phyloP scores from a whole-genome alignment of 2,797 vertebrate species.

The Pagetopsis macropterus region DNA sequence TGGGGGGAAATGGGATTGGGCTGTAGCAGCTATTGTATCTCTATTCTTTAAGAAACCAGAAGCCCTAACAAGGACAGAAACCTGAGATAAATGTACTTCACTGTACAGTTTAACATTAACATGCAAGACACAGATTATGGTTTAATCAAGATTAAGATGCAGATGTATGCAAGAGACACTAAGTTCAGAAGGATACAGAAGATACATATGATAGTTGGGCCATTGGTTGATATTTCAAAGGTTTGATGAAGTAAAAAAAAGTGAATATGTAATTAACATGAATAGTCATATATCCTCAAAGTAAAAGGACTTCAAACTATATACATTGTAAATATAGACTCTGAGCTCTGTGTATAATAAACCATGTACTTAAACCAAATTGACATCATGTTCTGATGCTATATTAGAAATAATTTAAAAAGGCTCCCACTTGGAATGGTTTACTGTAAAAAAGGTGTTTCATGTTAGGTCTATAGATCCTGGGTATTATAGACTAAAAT shows the following conservation, averaged over 20 bases:
- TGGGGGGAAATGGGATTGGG: background rate
- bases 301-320: background rate
- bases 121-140: background rate
- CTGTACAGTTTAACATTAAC: background rate
- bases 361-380: background rate
- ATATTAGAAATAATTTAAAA: background rate
- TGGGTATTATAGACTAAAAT: slow-evolving; percentile 28
- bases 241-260: background rate
- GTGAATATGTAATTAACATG: background rate
- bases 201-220: background rate
- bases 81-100: background rate
- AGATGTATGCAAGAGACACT: background rate
- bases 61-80: slow-evolving; percentile 26
- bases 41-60: slow-evolving; percentile 30
- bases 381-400: background rate
- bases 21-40: slow-evolving; percentile 21
- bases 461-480: slow-evolving; percentile 18
- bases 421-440: background rate
- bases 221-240: background rate
- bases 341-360: slow-evolving; percentile 6
- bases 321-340: background rate
- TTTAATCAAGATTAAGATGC: slow-evolving; percentile 1
- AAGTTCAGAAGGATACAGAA: background rate
- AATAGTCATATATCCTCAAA: background rate
- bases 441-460: slow-evolving; percentile 11